phyloP scores from a whole-genome alignment of 2,113 vertebrate genomes.

The Acinonyx jubatus region DNA sequence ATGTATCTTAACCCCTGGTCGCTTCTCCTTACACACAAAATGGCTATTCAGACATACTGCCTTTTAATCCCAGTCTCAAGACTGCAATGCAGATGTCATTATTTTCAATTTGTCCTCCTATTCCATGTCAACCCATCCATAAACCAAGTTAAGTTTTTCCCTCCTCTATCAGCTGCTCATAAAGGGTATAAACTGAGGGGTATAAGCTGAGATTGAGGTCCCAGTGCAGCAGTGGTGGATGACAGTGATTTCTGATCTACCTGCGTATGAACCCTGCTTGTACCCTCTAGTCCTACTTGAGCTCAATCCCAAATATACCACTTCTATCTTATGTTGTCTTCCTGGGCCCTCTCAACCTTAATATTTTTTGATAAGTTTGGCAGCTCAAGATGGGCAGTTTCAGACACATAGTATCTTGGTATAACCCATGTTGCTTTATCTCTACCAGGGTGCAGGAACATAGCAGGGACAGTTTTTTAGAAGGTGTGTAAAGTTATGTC shows the following conservation, averaged over 20 bases:
- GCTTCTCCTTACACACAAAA: neutral
- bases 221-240: fast-evolving
- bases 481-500: neutral
- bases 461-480: neutral
- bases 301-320: neutral
- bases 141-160: neutral
- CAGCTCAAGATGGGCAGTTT: neutral
- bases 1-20: neutral
- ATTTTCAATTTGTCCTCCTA: neutral
- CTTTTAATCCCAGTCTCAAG: neutral
- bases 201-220: neutral
- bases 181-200: neutral
- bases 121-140: neutral
- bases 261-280: neutral
- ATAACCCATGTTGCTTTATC: neutral
- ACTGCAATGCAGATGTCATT: neutral
- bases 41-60: too few species aligned
- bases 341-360: neutral
- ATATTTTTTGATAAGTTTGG: neutral
- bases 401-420: neutral
- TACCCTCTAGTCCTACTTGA: too few species aligned
- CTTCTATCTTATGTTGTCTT: neutral
- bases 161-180: neutral
- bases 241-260: neutral
- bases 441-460: neutral